A percentile compares a stretch with the other conserved stretches of the same genome.
Evolutionary conservation across 1,140 invertebrate genomes (phyloP).

Genomic region (Lordiphosa clarofinis): DNA sequence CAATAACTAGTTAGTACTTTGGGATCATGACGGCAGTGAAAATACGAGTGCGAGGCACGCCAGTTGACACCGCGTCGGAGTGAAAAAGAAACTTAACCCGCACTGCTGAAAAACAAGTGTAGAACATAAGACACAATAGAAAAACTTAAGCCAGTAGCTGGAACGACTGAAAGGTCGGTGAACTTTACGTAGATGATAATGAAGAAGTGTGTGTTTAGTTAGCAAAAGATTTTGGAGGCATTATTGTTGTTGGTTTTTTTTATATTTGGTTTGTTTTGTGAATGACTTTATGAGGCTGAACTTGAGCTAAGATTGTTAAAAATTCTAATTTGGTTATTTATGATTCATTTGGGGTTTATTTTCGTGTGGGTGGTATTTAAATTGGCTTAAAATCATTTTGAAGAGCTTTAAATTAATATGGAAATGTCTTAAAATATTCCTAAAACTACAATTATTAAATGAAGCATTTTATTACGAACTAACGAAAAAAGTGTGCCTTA

Average conservation of each 20-base stretch:
- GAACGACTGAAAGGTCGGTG: constrained; percentile 40
- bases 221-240: constrained; percentile 3
- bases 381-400: background rate
- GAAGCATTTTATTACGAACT: too few species aligned
- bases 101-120: constrained; percentile 61
- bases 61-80: constrained; percentile 52
- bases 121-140: constrained; percentile 39
- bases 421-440: too few species aligned
- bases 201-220: constrained; percentile 21
- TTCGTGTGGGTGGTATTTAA: background rate
- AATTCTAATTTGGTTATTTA: constrained; percentile 39
- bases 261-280: constrained; percentile 31
- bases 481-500: too few species aligned
- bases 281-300: constrained; percentile 31
- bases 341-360: constrained; percentile 1
- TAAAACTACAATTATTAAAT: too few species aligned
- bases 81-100: constrained; percentile 34
- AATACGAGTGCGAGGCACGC: constrained; percentile 35
- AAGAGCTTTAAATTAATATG: too few species aligned
- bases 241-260: too few species aligned
- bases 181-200: constrained; percentile 16
- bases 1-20: constrained; percentile 21
- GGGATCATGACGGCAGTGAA: constrained; percentile 59
- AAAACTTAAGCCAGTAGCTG: constrained; percentile 49
- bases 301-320: constrained; percentile 25